Evolutionary conservation across 2,888 invertebrate genomes (phyloP).

Genomic region (Drosophila cognata): DNA sequence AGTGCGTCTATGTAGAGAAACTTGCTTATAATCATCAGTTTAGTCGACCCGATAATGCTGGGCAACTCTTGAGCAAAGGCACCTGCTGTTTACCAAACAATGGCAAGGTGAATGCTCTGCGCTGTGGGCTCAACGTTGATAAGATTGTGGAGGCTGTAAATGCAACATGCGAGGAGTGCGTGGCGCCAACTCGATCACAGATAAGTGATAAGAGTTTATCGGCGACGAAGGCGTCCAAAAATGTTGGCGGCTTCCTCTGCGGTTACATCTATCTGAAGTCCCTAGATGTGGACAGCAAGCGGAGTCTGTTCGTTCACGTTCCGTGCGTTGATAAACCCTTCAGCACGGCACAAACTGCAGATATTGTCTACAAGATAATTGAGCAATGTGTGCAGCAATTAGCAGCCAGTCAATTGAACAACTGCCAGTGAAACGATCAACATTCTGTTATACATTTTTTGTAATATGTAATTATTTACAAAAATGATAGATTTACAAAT

Average conservation of each 20-base stretch:
- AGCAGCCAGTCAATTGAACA: neutral
- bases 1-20: conserved; percentile 82
- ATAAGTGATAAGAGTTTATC: conserved; percentile 17
- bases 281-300: conserved; percentile 86
- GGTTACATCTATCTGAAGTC: conserved; percentile 92
- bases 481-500: neutral
- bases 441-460: conserved; percentile 5
- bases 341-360: conserved; percentile 87
- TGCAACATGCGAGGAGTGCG: conserved; percentile 67
- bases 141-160: conserved; percentile 85
- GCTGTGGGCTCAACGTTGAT: conserved; percentile 82
- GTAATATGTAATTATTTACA: neutral
- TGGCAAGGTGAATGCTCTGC: conserved; percentile 62
- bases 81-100: conserved; percentile 63
- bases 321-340: conserved; percentile 89
- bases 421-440: neutral
- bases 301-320: conserved; percentile 91
- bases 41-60: conserved; percentile 79
- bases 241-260: conserved; percentile 88
- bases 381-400: conserved; percentile 76
- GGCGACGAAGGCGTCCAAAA: conserved; percentile 69
- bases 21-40: conserved; percentile 84
- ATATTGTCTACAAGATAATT: conserved; percentile 84
- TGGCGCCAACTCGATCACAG: conserved; percentile 31
- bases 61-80: conserved; percentile 67